Evolutionary conservation across 2,113 vertebrate species (phyloP).

Genomic region (Acrocephalus arundinaceus): DNA sequence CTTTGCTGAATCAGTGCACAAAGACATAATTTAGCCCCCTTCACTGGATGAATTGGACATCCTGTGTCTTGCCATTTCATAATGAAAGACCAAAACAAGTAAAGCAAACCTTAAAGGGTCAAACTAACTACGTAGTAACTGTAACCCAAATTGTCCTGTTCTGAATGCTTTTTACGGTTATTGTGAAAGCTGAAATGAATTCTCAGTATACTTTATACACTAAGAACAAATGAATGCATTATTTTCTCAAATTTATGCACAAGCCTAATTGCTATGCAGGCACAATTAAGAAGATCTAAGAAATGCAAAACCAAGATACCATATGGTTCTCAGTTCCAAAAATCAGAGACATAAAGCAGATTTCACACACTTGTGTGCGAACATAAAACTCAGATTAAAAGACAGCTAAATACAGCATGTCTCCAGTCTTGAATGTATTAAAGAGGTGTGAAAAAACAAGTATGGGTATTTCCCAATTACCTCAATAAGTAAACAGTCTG

Average conservation of each 20-base stretch:
- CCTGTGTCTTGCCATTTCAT: not conserved
- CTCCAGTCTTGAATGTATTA: not conserved
- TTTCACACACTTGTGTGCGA: constrained; percentile 41
- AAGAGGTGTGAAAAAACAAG: constrained; percentile 6
- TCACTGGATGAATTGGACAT: not conserved
- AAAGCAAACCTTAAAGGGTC: not conserved
- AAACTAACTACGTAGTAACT: not conserved
- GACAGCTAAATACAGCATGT: constrained; percentile 44
- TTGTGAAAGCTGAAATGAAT: not conserved
- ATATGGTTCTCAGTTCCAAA: constrained; percentile 65
- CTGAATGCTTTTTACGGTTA: not conserved
- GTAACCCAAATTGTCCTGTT: not conserved
- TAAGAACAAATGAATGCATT: constrained; percentile 10
- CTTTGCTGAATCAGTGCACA: not conserved
- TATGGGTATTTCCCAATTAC: not conserved
- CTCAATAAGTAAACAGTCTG: not conserved
- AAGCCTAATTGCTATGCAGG: constrained; percentile 63
- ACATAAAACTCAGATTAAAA: constrained; percentile 22
- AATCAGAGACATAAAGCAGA: constrained; percentile 48
- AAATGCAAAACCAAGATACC: constrained; percentile 64
- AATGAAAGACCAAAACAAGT: not conserved
- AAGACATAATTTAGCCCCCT: not conserved
- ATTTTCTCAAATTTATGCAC: constrained; percentile 55
- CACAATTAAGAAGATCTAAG: constrained; percentile 68
- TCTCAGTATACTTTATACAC: not conserved